Conservation (phyloP, 1,140 invertebrate species). For the Calycopis cecrops region DNA sequence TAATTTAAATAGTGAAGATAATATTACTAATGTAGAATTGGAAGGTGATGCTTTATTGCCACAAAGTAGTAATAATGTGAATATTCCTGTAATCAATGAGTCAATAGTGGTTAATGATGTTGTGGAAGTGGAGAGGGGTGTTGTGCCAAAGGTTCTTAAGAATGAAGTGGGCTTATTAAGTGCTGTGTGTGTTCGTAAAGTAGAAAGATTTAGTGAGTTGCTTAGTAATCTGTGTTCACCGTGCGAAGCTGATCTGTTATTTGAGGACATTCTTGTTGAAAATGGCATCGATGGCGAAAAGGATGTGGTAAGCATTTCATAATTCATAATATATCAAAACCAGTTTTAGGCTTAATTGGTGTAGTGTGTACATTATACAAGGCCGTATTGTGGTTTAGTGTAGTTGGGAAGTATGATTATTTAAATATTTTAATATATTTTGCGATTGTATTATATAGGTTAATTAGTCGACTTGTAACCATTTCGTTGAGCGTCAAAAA, state of each 20-base stretch:
- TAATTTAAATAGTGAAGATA: conserved; percentile 48
- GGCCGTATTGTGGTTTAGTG: no score
- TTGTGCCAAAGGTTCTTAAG: conserved; percentile 63
- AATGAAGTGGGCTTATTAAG: conserved; percentile 55
- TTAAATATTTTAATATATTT: no score
- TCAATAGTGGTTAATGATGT: conserved; percentile 33
- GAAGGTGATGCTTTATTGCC: conserved; percentile 26
- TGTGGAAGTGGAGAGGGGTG: conserved; percentile 47
- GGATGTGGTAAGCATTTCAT: conserved; percentile 40
- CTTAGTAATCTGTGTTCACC: conserved; percentile 69
- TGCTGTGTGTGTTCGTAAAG: conserved; percentile 68
- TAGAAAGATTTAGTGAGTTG: conserved; percentile 70
- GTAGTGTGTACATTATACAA: no score
- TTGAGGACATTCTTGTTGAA: conserved; percentile 62
- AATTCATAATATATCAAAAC: no score
- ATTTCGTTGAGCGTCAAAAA: no score
- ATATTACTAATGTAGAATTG: conserved; percentile 13
- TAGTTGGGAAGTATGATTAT: no score
- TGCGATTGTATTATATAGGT: no score
- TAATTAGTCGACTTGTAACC: no score
- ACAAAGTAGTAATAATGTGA: conserved; percentile 42
- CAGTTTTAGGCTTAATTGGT: no score
- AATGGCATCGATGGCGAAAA: conserved; percentile 54
- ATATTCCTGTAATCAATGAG: conserved; percentile 30
- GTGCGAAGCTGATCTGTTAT: conserved; percentile 62